Evolutionary conservation across 1,140 invertebrate genomes (phyloP).

Genomic region (Popillia japonica): DNA sequence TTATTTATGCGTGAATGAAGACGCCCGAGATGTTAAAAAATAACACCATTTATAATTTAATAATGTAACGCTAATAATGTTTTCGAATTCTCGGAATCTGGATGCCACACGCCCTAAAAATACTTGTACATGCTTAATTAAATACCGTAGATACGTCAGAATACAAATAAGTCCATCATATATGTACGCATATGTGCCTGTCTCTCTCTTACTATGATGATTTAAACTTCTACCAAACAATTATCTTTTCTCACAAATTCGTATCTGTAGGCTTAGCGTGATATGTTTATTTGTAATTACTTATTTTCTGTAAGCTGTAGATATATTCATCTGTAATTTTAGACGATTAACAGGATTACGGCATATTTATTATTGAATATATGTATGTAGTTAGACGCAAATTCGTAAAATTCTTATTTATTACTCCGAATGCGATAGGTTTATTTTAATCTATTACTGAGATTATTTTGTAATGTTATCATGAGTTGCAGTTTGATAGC

Average conservation of each 20-base stretch:
- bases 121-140: conserved; percentile 12
- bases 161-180: neutral
- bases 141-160: neutral
- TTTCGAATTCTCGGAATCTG: neutral
- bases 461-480: too few relatives aligned
- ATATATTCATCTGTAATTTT: conserved; percentile 14
- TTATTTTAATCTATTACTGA: too few relatives aligned
- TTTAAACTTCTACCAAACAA: neutral
- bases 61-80: conserved; percentile 18
- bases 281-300: conserved; percentile 16
- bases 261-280: neutral
- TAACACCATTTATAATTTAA: conserved; percentile 19
- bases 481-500: too few relatives aligned
- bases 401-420: too few relatives aligned
- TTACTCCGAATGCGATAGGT: too few relatives aligned
- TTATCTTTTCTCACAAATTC: too few relatives aligned
- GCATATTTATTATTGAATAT: neutral
- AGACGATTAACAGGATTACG: neutral
- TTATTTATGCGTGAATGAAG: conserved; percentile 1
- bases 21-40: neutral
- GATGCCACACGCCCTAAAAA: conserved; percentile 8
- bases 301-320: neutral
- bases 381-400: too few relatives aligned
- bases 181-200: neutral
- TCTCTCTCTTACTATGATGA: neutral